Evolutionary conservation across 2,888 invertebrate genomes (phyloP), one percentile per base, ranked within the genome.

Genomic region (Sicus ferrugineus): DNA sequence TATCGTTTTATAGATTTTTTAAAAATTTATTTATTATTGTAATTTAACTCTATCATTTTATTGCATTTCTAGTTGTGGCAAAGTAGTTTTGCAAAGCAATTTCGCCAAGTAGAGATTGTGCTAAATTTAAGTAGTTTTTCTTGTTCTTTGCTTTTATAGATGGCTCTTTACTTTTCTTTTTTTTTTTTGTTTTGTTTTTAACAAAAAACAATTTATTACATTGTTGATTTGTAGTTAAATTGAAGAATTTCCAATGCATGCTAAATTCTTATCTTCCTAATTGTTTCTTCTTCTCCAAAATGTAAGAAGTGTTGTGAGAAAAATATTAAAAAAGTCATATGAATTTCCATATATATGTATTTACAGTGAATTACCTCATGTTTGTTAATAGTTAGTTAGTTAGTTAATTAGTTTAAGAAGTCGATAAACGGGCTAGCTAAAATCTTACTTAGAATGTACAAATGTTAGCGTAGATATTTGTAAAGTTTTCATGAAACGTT

Each of bases 281-380:
- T 58, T 59, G 7, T 58, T 38, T 62, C 16, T 59, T 59, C 2
- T 52, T 59, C 21, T 61, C 34, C 34, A 1, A 34, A 34, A 59
- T 11, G 26, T 50, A 61, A 67, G 63, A 68, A 64, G 59, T 38
- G 34, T 64, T 63, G 67, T 69, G 56, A 69, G 67, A 72, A 65
- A 61, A 26, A 11, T 68, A 46, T 42, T 68, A 30, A 67, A 28
- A 58, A 58, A 54, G 34, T 34, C 59, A 54, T 68, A 30, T 66
- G 46, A 46, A 65, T 63, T 66, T 54, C 7, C 21, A 23, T 19
- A 59, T 64, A 54, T 31, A 58, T 59, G 52, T 31, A 58, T 59
- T 68, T 67, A 71, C 66, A 71, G 63, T 71, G 67, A 61, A 65
- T 71, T 50, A 19, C 5, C 48, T 42, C 28, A 21, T 31, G 9